phyloP scores from a whole-genome alignment of 2,888 invertebrate species.

The Anoncus sp. region DNA sequence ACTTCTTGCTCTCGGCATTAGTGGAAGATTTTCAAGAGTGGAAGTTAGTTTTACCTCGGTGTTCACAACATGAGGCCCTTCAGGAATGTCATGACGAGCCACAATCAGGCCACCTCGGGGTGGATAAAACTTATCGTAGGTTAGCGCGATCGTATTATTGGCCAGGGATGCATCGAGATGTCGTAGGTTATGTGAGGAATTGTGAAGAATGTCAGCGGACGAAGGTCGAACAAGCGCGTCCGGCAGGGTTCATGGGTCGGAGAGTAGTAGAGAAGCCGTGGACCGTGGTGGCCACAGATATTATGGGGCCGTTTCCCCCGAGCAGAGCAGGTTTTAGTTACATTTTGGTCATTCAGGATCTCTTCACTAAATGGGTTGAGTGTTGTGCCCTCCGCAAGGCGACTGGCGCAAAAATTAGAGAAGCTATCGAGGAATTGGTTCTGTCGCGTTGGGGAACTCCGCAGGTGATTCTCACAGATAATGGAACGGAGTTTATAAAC shows the following conservation, averaged over 20 bases:
- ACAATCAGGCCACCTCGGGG: constrained; percentile 65
- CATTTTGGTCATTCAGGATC: too few relatives aligned
- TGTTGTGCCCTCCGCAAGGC: too few relatives aligned
- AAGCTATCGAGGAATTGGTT: too few relatives aligned
- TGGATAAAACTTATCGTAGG: constrained; percentile 49
- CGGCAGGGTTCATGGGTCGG: constrained; percentile 59
- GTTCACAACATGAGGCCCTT: constrained; percentile 23
- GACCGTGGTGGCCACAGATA: constrained; percentile 59
- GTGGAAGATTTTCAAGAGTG: constrained; percentile 41
- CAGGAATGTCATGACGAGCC: constrained; percentile 45
- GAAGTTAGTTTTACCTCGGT: constrained; percentile 64
- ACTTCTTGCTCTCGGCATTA: too few relatives aligned
- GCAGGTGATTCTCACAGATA: constrained; percentile 61
- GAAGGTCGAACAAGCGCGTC: constrained; percentile 53
- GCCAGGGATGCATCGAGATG: constrained; percentile 61
- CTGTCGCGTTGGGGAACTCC: too few relatives aligned
- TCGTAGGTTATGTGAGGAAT: constrained; percentile 58
- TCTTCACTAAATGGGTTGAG: too few relatives aligned
- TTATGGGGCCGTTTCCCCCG: constrained; percentile 69
- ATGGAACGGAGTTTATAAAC: constrained; percentile 65
- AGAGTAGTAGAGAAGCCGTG: constrained; percentile 48
- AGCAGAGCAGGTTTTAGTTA: too few relatives aligned
- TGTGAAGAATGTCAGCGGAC: constrained; percentile 65
- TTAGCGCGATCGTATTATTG: constrained; percentile 61
- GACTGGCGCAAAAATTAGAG: too few relatives aligned